Percentiles rank a stretch among this genome's conserved stretches.
Conservation (phyloP, 2,888 invertebrate species). For the Temnothorax unifasciatus region DNA sequence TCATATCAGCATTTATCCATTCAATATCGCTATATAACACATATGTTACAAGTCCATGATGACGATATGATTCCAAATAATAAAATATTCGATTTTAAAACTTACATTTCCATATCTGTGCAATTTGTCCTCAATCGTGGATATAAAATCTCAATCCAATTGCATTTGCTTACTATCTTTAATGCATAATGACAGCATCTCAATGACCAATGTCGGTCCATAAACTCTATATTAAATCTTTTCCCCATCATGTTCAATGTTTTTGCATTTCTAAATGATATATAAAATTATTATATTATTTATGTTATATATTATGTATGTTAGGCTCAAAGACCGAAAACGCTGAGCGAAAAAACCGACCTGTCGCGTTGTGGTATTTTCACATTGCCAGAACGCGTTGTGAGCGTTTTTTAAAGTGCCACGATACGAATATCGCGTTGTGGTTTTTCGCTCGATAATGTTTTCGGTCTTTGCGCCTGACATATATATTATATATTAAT, state of each 20-base stretch:
- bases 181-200: constrained; percentile 74
- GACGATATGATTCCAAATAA: not conserved
- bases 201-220: constrained; percentile 58
- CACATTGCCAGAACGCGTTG: too few species aligned
- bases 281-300: constrained; percentile 47
- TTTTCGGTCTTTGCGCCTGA: too few species aligned
- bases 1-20: constrained; percentile 85
- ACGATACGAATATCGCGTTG: too few species aligned
- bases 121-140: constrained; percentile 60
- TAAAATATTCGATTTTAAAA: constrained; percentile 4
- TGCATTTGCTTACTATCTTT: constrained; percentile 49
- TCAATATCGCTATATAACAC: constrained; percentile 26
- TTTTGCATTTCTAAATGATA: not conserved
- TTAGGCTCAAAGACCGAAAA: too few species aligned
- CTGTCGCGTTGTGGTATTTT: too few species aligned
- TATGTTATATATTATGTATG: not conserved
- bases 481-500: not conserved
- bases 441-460: too few species aligned
- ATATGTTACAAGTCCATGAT: not conserved
- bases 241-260: not conserved
- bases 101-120: constrained; percentile 52
- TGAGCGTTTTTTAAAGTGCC: too few species aligned
- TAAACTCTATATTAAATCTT: constrained; percentile 68
- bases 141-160: constrained; percentile 69
- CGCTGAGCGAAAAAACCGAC: too few species aligned